These are phyloP conservation scores for Dasypolia templi DNA, from an alignment of 2,888 invertebrate species.

Conservation along the genomic window DNA sequence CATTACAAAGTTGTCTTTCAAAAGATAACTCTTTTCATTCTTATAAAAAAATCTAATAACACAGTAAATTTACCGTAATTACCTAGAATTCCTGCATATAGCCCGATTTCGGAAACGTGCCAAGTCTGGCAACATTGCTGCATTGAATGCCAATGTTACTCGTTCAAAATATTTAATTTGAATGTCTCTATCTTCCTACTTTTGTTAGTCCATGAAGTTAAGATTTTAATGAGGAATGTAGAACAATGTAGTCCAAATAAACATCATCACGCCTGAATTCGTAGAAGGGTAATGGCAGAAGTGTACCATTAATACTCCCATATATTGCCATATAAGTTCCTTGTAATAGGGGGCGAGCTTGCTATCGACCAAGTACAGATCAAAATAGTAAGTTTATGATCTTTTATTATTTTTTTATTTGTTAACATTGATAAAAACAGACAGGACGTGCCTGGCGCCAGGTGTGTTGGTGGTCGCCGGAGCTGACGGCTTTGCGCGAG, in stretches of 20 bases:
- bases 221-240: background rate
- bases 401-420: no score
- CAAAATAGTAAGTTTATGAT: background rate
- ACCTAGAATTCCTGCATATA: conserved; percentile 35
- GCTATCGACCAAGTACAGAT: background rate
- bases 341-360: background rate
- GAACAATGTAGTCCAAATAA: background rate
- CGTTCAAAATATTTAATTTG: conserved; percentile 33
- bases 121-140: conserved; percentile 45
- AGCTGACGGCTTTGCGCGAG: no score
- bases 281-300: background rate
- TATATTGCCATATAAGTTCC: background rate
- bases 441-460: no score
- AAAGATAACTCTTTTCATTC: background rate
- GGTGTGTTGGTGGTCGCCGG: no score
- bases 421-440: no score
- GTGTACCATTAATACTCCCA: background rate
- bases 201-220: conserved; percentile 8
- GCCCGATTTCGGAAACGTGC: conserved; percentile 38
- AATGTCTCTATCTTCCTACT: conserved; percentile 9
- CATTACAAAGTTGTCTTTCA: background rate
- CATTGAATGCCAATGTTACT: conserved; percentile 38
- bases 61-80: conserved; percentile 36
- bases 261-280: background rate
- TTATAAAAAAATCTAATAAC: conserved; percentile 18